Conservation (phyloP, 2,797 vertebrate species). For the Somateria mollissima region DNA sequence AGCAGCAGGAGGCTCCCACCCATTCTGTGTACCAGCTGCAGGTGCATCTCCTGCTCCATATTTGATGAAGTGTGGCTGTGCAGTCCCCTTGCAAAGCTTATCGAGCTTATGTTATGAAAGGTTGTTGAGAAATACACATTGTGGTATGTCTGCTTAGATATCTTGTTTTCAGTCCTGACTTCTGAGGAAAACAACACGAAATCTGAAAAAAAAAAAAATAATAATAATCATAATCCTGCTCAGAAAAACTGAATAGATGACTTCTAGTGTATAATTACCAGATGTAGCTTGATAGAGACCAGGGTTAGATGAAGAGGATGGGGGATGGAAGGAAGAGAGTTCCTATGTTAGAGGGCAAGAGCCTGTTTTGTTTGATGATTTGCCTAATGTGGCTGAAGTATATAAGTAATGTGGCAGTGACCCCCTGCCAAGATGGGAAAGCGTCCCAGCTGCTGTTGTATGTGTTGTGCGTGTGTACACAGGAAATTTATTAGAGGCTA, state of each 20-base stretch:
- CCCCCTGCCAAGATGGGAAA: constrained; percentile 57
- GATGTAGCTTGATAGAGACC: not conserved
- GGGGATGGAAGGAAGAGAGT: not conserved
- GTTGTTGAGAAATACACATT: not conserved
- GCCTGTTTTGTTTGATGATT: constrained; percentile 9
- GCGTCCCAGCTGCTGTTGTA: constrained; percentile 62
- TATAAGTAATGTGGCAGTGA: constrained; percentile 32
- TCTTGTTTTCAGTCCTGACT: not conserved
- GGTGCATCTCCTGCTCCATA: not conserved
- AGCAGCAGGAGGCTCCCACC: not conserved
- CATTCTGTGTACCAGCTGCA: not conserved
- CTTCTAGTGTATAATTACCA: not conserved
- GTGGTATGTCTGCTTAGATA: not conserved
- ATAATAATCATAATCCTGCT: not conserved
- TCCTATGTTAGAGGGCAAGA: not conserved
- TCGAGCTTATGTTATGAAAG: not conserved
- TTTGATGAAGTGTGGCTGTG: not conserved
- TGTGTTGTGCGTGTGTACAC: constrained; percentile 65
- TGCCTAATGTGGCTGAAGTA: constrained; percentile 46
- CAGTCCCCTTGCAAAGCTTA: not conserved
- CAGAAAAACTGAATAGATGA: not conserved
- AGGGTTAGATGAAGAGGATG: not conserved
- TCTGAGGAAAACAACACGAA: not conserved
- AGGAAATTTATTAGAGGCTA: constrained; percentile 62
- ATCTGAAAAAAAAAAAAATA: not conserved